Percentiles rank a stretch among this genome's conserved stretches.
These are phyloP conservation scores for Spodoptera exigua DNA, from an alignment of 2,888 invertebrate species.

Conservation along the genomic window DNA sequence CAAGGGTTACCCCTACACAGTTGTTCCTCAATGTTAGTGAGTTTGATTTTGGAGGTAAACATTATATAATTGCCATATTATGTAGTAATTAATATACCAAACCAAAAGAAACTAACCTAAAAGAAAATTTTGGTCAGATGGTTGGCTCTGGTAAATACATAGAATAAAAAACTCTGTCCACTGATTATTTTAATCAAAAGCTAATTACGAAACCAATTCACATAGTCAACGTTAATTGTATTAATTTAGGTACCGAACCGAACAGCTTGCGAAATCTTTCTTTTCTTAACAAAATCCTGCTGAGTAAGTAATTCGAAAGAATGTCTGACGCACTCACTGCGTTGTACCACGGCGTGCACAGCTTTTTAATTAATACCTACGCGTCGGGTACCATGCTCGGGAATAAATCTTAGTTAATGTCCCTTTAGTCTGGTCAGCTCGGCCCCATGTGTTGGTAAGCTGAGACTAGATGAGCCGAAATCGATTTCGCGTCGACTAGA, in stretches of 20 bases:
- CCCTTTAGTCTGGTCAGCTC: constrained; percentile 82
- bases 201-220: no score
- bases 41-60: no score
- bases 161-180: no score
- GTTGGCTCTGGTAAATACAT: no score
- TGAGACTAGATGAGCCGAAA: constrained; percentile 67
- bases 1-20: no score
- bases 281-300: constrained; percentile 42
- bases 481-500: constrained; percentile 68
- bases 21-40: no score
- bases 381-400: constrained; percentile 65
- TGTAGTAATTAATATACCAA: no score
- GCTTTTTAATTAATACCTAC: constrained; percentile 87
- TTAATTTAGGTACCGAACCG: constrained; percentile 24
- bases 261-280: constrained; percentile 31
- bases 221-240: constrained; percentile 14
- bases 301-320: constrained; percentile 71
- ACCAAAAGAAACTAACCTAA: no score
- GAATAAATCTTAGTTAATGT: constrained; percentile 88
- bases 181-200: no score
- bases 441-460: constrained; percentile 73
- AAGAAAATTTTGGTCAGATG: no score
- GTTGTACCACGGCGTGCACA: constrained; percentile 69
- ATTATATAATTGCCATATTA: no score
- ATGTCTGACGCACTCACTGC: constrained; percentile 70